These are phyloP conservation scores for Atta texana DNA, from an alignment of 1,140 invertebrate genomes.

Conservation along the genomic window DNA sequence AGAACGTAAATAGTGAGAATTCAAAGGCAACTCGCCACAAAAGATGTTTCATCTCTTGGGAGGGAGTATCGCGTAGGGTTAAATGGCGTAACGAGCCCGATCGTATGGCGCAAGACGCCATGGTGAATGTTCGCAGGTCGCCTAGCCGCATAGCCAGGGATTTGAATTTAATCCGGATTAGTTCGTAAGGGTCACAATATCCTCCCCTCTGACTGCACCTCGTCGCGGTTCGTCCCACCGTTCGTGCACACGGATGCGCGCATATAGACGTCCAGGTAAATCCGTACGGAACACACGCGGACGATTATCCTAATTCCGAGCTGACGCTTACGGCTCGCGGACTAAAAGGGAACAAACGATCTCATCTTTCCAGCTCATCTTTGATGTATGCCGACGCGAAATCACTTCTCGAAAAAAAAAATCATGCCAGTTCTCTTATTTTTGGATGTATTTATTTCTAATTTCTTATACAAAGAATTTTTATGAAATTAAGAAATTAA, in stretches of 20 bases:
- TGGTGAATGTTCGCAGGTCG: constrained; percentile 80
- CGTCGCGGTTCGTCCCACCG: constrained; percentile 64
- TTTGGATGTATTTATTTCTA: background rate
- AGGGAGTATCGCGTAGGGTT: constrained; percentile 66
- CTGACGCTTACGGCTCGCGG: constrained; percentile 57
- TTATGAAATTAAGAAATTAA: background rate
- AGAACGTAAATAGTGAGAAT: constrained; percentile 7
- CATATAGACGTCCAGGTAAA: constrained; percentile 66
- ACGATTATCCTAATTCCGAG: constrained; percentile 71
- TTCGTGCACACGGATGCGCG: constrained; percentile 61
- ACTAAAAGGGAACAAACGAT: constrained; percentile 53
- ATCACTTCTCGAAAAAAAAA: constrained; percentile 4
- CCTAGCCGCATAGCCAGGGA: constrained; percentile 80
- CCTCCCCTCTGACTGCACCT: constrained; percentile 68
- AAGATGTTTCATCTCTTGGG: constrained; percentile 17
- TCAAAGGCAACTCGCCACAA: constrained; percentile 46
- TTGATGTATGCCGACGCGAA: constrained; percentile 39
- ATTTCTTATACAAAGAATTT: background rate
- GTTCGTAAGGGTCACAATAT: constrained; percentile 85
- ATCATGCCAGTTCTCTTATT: background rate
- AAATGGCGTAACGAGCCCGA: constrained; percentile 78
- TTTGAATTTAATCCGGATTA: constrained; percentile 85
- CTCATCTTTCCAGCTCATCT: constrained; percentile 54
- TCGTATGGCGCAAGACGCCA: constrained; percentile 77
- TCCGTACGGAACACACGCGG: constrained; percentile 59